Conservation (phyloP, 1,140 invertebrate species). For the Euschistus heros region DNA sequence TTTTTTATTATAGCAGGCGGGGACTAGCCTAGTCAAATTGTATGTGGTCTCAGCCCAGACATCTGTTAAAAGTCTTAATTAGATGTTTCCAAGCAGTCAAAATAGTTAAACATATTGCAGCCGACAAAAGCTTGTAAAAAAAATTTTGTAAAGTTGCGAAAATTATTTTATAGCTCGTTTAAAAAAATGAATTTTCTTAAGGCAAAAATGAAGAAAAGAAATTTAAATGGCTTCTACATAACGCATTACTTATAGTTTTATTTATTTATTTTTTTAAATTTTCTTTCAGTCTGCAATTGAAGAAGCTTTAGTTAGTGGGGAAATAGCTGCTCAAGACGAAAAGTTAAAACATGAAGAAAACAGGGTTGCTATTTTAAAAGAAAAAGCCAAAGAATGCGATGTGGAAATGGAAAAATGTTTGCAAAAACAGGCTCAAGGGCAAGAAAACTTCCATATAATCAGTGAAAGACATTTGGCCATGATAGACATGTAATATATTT, state of each 20-base stretch:
- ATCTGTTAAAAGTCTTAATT: no score
- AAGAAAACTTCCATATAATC: slow-evolving; percentile 34
- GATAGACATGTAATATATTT: slow-evolving; percentile 26
- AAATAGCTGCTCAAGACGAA: slow-evolving; percentile 63
- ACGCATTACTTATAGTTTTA: background rate
- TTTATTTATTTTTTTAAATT: slow-evolving; percentile 15
- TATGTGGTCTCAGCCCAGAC: no score
- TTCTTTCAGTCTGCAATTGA: slow-evolving; percentile 67
- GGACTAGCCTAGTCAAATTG: no score
- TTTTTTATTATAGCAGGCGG: no score
- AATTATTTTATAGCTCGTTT: no score
- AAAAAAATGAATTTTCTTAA: no score
- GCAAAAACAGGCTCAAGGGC: slow-evolving; percentile 36
- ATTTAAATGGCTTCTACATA: background rate
- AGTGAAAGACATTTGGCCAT: slow-evolving; percentile 28
- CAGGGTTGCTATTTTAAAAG: slow-evolving; percentile 52
- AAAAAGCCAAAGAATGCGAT: slow-evolving; percentile 45
- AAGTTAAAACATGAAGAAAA: slow-evolving; percentile 57
- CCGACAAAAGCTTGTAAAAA: no score
- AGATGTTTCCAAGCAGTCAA: no score
- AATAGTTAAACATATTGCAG: no score
- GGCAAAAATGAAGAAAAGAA: background rate
- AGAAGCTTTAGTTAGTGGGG: slow-evolving; percentile 66
- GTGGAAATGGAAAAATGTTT: slow-evolving; percentile 40
- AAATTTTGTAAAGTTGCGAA: no score